A percentile compares a stretch with the other conserved stretches of the same genome.
These are phyloP conservation scores for Larimichthys polyactis DNA, from an alignment of 2,113 vertebrate genomes.

Conservation along the genomic window DNA sequence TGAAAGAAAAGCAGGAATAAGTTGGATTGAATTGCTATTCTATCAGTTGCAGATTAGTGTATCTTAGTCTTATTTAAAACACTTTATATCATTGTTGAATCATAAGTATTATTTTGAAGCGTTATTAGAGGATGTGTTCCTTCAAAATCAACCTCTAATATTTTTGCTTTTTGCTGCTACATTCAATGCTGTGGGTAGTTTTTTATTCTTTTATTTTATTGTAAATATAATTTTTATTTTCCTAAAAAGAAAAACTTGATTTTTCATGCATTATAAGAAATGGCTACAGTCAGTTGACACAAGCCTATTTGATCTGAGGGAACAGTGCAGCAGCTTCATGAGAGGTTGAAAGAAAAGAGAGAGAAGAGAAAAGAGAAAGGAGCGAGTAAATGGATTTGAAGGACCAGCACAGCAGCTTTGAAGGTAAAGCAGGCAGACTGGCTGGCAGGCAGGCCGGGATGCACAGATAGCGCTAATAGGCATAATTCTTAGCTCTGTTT, in stretches of 20 bases:
- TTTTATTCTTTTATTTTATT: not conserved
- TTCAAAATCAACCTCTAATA: not conserved
- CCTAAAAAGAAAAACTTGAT: not conserved
- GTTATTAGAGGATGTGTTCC: not conserved
- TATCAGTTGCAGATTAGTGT: not conserved
- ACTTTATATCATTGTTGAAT: not conserved
- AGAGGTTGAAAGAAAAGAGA: conserved; percentile 28
- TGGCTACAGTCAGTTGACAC: too few species aligned
- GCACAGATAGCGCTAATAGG: conserved; percentile 39
- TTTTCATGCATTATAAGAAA: not conserved
- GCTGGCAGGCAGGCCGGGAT: conserved; percentile 29
- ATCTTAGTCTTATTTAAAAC: not conserved
- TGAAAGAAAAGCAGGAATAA: not conserved
- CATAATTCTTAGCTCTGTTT: conserved; percentile 13
- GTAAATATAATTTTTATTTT: not conserved
- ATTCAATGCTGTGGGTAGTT: not conserved
- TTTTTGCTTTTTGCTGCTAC: not conserved
- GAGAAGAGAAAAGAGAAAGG: not conserved
- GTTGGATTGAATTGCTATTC: not conserved
- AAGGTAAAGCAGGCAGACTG: conserved; percentile 15
- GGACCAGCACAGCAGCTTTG: conserved; percentile 35
- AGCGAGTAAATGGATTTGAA: conserved; percentile 6
- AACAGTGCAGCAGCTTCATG: conserved; percentile 12
- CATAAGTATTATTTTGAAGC: not conserved
- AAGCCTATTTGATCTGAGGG: conserved; percentile 4